Percentiles rank a stretch among this genome's conserved stretches.
Evolutionary conservation across 1,140 invertebrate species (phyloP).

Genomic region (Tenebrio molitor): DNA sequence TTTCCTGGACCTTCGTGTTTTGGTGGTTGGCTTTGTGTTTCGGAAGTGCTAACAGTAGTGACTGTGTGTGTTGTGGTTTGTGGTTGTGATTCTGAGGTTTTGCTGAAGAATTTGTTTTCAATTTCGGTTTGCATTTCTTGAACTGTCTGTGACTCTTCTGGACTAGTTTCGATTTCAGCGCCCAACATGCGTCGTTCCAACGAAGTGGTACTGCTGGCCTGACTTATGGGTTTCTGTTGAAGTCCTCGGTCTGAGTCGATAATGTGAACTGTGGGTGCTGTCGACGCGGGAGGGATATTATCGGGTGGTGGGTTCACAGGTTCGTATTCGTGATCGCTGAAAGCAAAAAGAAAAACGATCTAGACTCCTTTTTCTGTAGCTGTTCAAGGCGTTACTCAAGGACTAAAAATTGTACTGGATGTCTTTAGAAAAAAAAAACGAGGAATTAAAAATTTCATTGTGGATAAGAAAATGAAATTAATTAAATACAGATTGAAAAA

Average conservation of each 20-base stretch:
- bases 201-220: constrained; percentile 32
- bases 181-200: constrained; percentile 28
- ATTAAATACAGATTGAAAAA: too few relatives aligned
- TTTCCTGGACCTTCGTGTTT: constrained; percentile 59
- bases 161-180: not conserved
- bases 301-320: constrained; percentile 71
- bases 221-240: constrained; percentile 18
- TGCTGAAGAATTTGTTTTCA: constrained; percentile 57
- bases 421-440: too few relatives aligned
- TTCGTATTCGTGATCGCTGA: constrained; percentile 91
- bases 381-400: too few relatives aligned
- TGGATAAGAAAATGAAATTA: too few relatives aligned
- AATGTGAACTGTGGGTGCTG: constrained; percentile 23
- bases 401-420: too few relatives aligned
- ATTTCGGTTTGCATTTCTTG: constrained; percentile 56
- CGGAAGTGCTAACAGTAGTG: constrained; percentile 61
- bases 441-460: too few relatives aligned
- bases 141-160: constrained; percentile 23
- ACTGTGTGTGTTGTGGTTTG: constrained; percentile 1
- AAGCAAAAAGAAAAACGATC: constrained; percentile 59
- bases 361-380: too few relatives aligned
- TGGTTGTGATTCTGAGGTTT: constrained; percentile 23
- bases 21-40: constrained; percentile 64
- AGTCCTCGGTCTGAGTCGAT: constrained; percentile 18
- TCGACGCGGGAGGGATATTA: constrained; percentile 5